phyloP scores from a whole-genome alignment of 2,113 vertebrate species.

The Tautogolabrus adspersus region DNA sequence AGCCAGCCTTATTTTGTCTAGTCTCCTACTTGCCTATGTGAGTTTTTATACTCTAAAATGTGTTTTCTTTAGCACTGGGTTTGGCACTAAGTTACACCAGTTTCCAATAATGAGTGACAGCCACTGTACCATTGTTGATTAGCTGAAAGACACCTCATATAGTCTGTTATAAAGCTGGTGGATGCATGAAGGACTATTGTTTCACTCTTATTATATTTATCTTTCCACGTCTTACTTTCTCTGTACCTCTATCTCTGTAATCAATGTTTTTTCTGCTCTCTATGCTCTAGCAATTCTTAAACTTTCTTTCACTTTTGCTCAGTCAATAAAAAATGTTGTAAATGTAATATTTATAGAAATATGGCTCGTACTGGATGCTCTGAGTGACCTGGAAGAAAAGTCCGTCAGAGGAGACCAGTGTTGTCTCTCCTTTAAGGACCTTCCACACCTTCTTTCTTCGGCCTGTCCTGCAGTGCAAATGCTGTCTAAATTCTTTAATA shows the following conservation, averaged over 20 bases:
- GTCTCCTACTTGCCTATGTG: too few relatives aligned
- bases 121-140: too few relatives aligned
- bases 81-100: too few relatives aligned
- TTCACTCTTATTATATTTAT: too few relatives aligned
- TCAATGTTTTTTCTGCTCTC: conserved; percentile 50
- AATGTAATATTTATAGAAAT: conserved; percentile 40
- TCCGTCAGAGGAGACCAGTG: conserved; percentile 14
- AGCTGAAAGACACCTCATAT: too few relatives aligned
- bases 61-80: too few relatives aligned
- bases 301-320: conserved; percentile 32
- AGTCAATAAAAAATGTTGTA: conserved; percentile 29
- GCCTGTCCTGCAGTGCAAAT: neutral
- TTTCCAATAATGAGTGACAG: too few relatives aligned
- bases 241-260: neutral
- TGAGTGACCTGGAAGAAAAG: conserved; percentile 38
- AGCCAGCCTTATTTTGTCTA: too few relatives aligned
- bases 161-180: too few relatives aligned
- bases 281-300: conserved; percentile 54
- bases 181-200: too few relatives aligned
- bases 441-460: conserved; percentile 22
- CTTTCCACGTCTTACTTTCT: neutral
- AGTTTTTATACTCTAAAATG: too few relatives aligned
- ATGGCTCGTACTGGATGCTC: conserved; percentile 49
- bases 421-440: conserved; percentile 4
- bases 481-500: neutral